Conservation (phyloP, 1,140 invertebrate species). For the Drosophila pachea region DNA sequence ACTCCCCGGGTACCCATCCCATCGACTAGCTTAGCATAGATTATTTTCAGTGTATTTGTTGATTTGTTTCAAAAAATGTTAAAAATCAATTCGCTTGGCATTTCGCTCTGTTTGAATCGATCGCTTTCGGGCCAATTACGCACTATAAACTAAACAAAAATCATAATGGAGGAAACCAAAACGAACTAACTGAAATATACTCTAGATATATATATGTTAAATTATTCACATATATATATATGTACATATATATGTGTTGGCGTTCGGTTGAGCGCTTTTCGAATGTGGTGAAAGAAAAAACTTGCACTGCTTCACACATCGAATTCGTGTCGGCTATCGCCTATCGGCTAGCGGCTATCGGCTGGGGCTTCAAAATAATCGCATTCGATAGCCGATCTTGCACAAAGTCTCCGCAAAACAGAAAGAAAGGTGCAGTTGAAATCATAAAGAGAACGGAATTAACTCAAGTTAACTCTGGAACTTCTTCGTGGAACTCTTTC, state of each 20-base stretch:
- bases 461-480: conserved; percentile 17
- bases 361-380: conserved; percentile 2
- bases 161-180: conserved; percentile 24
- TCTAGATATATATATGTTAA: conserved; percentile 1
- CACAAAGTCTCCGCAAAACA: conserved; percentile 32
- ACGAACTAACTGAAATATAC: conserved; percentile 30
- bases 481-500: conserved; percentile 4
- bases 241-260: neutral
- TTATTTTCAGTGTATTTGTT: conserved; percentile 44
- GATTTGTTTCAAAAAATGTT: conserved; percentile 76
- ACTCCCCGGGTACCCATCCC: conserved; percentile 9
- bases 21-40: neutral
- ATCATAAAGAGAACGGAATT: conserved; percentile 51
- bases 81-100: conserved; percentile 73
- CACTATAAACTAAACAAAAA: conserved; percentile 77
- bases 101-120: conserved; percentile 26
- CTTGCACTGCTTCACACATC: conserved; percentile 74
- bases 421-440: conserved; percentile 69
- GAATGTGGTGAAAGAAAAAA: conserved; percentile 72
- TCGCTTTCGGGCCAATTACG: conserved; percentile 57
- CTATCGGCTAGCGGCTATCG: conserved; percentile 36
- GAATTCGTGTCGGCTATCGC: conserved; percentile 22
- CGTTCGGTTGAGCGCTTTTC: conserved; percentile 15
- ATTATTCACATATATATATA: conserved; percentile 12
- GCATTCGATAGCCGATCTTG: conserved; percentile 15